Percentiles rank a stretch among this genome's conserved stretches.
Evolutionary conservation across 2,113 vertebrate species (phyloP).

Genomic region (Chascanopsetta lugubris): DNA sequence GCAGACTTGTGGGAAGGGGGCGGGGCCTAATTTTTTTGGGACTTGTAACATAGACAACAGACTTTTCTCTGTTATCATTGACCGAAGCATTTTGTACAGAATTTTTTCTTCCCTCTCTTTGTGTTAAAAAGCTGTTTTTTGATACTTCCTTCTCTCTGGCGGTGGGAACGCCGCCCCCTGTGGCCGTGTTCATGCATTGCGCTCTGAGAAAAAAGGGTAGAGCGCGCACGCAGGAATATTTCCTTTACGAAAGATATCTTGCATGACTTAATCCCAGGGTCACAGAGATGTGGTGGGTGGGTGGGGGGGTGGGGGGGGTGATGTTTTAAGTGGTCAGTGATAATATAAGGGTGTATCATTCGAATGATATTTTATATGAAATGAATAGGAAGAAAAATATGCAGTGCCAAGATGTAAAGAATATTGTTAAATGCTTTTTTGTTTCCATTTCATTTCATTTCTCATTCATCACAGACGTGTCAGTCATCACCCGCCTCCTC

Average conservation of each 20-base stretch:
- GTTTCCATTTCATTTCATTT: conserved; percentile 77
- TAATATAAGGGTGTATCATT: conserved; percentile 88
- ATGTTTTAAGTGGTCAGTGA: conserved; percentile 88
- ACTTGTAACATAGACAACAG: conserved; percentile 95
- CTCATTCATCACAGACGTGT: conserved; percentile 68
- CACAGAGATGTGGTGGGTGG: conserved; percentile 62
- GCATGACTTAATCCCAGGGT: conserved; percentile 92
- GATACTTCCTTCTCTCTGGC: conserved; percentile 90
- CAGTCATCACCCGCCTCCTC: no score
- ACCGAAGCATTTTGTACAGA: conserved; percentile 93
- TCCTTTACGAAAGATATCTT: conserved; percentile 88
- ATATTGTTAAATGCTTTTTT: conserved; percentile 88
- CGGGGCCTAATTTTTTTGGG: conserved; percentile 84
- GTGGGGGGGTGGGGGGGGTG: neutral
- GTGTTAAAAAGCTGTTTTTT: conserved; percentile 84
- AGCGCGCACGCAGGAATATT: conserved; percentile 81
- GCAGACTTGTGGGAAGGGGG: conserved; percentile 80
- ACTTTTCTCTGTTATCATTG: conserved; percentile 87
- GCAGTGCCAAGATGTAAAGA: conserved; percentile 98
- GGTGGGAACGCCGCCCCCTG: conserved; percentile 87
- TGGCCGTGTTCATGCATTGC: conserved; percentile 84
- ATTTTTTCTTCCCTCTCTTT: conserved; percentile 71
- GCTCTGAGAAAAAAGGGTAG: conserved; percentile 80
- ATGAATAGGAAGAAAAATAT: conserved; percentile 83
- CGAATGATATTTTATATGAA: conserved; percentile 93